phyloP scores from a whole-genome alignment of 2,888 invertebrate genomes.

The Heliconius cydno region DNA sequence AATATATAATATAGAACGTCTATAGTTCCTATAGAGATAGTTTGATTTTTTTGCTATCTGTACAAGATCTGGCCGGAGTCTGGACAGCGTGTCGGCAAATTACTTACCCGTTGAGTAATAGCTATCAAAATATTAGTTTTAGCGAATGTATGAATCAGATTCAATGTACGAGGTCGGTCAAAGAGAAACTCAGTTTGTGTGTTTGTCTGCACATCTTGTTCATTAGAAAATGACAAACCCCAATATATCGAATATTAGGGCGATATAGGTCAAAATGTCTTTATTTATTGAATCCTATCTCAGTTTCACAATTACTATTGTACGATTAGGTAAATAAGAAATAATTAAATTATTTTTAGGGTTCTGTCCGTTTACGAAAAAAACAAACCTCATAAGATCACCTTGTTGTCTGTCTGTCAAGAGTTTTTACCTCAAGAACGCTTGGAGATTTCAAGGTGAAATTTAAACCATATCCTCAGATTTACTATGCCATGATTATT shows the following conservation, averaged over 20 bases:
- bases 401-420: no score
- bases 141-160: constrained; percentile 37
- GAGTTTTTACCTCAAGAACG: no score
- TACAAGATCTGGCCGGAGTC: constrained; percentile 56
- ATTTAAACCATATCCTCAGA: no score
- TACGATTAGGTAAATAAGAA: no score
- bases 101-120: constrained; percentile 52
- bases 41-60: constrained; percentile 32
- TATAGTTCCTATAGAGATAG: neutral
- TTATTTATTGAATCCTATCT: no score
- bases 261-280: neutral
- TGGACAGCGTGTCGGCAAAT: constrained; percentile 70
- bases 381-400: no score
- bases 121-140: constrained; percentile 49
- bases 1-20: neutral
- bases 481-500: no score
- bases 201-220: neutral
- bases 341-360: no score
- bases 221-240: neutral
- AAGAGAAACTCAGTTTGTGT: constrained; percentile 30
- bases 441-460: no score
- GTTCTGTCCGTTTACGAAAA: no score
- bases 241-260: neutral
- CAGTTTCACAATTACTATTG: no score
- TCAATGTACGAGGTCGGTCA: constrained; percentile 34